Evolutionary conservation across 1,140 invertebrate genomes (phyloP).

Genomic region (Monochamus saltuarius): DNA sequence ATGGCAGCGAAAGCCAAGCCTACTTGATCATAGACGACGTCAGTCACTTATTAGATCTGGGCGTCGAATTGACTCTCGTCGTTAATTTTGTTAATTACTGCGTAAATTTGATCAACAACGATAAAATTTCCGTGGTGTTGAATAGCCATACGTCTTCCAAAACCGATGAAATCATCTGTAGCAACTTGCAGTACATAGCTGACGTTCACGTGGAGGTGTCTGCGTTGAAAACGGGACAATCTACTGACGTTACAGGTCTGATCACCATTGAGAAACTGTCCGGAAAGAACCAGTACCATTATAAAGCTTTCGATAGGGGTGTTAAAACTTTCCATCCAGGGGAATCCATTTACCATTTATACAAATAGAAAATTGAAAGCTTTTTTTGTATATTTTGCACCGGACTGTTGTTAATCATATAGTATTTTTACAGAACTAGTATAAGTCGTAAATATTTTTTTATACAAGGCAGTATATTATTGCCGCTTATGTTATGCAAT

Average conservation of each 20-base stretch:
- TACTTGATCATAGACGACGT: slow-evolving; percentile 69
- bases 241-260: slow-evolving; percentile 68
- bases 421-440: background rate
- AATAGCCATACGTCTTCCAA: slow-evolving; percentile 58
- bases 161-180: slow-evolving; percentile 57
- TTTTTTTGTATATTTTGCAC: slow-evolving; percentile 6
- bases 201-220: slow-evolving; percentile 64
- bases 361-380: slow-evolving; percentile 31
- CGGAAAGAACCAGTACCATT: slow-evolving; percentile 59
- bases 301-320: slow-evolving; percentile 70
- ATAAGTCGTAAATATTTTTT: slow-evolving; percentile 2
- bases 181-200: slow-evolving; percentile 61
- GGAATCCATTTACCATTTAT: slow-evolving; percentile 41
- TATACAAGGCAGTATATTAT: slow-evolving; percentile 14
- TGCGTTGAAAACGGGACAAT: slow-evolving; percentile 65
- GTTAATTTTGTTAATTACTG: slow-evolving; percentile 58
- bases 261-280: slow-evolving; percentile 57
- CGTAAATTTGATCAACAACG: slow-evolving; percentile 47
- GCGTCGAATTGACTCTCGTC: slow-evolving; percentile 56
- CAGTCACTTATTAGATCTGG: slow-evolving; percentile 66
- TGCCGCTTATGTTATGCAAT: slow-evolving; percentile 3
- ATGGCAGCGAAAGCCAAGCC: slow-evolving; percentile 30
- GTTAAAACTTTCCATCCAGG: slow-evolving; percentile 70
- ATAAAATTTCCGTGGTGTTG: slow-evolving; percentile 50
- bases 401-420: background rate